Conservation (phyloP, 2,113 vertebrate species). For the Ranitomeya variabilis region DNA sequence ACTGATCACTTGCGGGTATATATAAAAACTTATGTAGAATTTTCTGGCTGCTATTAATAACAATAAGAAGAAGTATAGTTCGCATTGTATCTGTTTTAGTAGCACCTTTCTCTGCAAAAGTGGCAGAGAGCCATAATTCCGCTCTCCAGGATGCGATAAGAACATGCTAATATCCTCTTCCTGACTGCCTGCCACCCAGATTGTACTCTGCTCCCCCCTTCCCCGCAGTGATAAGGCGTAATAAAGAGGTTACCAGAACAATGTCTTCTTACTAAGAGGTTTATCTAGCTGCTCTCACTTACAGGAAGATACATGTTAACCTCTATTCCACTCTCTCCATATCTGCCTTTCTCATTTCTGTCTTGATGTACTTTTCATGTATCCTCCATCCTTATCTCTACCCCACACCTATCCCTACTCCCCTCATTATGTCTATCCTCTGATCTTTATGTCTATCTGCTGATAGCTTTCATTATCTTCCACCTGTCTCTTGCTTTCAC, state of each 20-base stretch:
- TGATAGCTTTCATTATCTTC: not conserved
- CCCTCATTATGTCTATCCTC: not conserved
- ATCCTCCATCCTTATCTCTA: not conserved
- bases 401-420: not conserved
- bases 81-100: constrained; percentile 6
- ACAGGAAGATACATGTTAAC: constrained; percentile 51
- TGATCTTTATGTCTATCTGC: not conserved
- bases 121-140: constrained; percentile 45
- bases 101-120: constrained; percentile 1
- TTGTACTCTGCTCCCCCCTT: constrained; percentile 24
- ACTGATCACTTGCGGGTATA: not conserved
- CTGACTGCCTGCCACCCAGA: constrained; percentile 53
- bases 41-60: not conserved
- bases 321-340: constrained; percentile 34
- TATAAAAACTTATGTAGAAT: not conserved
- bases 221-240: constrained; percentile 48
- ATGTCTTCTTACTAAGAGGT: constrained; percentile 50
- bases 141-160: constrained; percentile 39
- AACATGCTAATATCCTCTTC: constrained; percentile 51
- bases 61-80: not conserved
- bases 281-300: constrained; percentile 37
- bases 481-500: not conserved
- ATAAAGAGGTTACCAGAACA: constrained; percentile 52
- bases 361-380: constrained; percentile 5
- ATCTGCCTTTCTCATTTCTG: constrained; percentile 12